A percentile compares a stretch with the other conserved stretches of the same genome.
Conservation (phyloP, 2,797 vertebrate species). For the Bucorvus abyssinicus region DNA sequence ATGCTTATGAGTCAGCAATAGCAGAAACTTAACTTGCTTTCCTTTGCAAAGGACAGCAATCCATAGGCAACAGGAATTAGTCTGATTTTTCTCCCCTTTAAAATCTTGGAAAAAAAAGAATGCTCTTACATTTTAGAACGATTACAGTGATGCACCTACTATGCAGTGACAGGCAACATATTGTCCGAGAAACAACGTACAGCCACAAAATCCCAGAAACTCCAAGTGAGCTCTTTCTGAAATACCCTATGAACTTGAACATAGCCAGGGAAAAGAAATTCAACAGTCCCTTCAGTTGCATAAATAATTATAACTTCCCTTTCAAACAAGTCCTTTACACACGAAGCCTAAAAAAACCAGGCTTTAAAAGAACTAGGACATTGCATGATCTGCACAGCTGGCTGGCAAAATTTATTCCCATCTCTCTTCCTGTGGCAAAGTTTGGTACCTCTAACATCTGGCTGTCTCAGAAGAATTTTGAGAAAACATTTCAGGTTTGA, state of each 20-base stretch:
- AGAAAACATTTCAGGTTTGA: background rate
- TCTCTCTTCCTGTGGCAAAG: accelerated
- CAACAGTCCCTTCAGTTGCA: background rate
- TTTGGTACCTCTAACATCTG: background rate
- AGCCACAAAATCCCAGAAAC: background rate
- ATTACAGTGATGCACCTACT: background rate
- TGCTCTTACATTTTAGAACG: background rate
- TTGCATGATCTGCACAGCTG: background rate
- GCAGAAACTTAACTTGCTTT: background rate
- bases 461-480: background rate
- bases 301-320: background rate
- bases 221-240: background rate
- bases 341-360: background rate
- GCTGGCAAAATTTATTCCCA: background rate
- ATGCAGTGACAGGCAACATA: background rate
- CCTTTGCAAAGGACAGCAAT: background rate
- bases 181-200: background rate
- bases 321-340: background rate
- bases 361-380: background rate
- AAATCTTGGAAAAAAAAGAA: background rate
- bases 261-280: background rate
- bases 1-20: background rate
- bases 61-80: background rate
- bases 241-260: background rate
- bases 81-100: background rate